Percentiles rank a stretch among this genome's conserved stretches.
These are phyloP conservation scores for Alligator mississippiensis DNA, from an alignment of 2,113 vertebrate species.

Conservation along the genomic window DNA sequence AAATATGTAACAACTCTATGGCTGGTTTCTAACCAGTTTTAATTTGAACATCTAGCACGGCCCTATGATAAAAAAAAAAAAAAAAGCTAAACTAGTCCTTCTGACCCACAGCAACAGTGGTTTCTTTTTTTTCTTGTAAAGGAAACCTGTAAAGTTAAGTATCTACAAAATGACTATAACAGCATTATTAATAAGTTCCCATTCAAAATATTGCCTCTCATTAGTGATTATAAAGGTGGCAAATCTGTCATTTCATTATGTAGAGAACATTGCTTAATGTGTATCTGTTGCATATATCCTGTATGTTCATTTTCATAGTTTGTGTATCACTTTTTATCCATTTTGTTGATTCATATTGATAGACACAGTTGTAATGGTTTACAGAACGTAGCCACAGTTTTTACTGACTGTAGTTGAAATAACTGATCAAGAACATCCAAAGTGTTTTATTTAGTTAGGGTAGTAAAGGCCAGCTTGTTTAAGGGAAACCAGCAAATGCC, in stretches of 20 bases:
- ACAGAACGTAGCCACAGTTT: background rate
- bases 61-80: no score
- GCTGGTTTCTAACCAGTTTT: no score
- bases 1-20: no score
- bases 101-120: no score
- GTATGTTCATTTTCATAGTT: background rate
- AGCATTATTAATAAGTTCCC: background rate
- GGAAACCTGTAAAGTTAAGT: background rate
- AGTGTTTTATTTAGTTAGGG: background rate
- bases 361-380: background rate
- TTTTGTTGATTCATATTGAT: background rate
- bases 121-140: background rate
- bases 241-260: no score
- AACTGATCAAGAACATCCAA: background rate
- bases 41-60: no score
- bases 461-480: background rate
- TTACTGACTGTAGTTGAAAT: slow-evolving; percentile 8
- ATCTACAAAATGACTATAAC: background rate
- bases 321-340: background rate
- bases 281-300: background rate
- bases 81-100: no score
- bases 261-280: background rate
- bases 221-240: background rate
- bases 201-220: background rate
- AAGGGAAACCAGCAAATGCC: background rate